Evolutionary conservation across 1,140 invertebrate genomes (phyloP).

Genomic region (Vanessa atalanta): DNA sequence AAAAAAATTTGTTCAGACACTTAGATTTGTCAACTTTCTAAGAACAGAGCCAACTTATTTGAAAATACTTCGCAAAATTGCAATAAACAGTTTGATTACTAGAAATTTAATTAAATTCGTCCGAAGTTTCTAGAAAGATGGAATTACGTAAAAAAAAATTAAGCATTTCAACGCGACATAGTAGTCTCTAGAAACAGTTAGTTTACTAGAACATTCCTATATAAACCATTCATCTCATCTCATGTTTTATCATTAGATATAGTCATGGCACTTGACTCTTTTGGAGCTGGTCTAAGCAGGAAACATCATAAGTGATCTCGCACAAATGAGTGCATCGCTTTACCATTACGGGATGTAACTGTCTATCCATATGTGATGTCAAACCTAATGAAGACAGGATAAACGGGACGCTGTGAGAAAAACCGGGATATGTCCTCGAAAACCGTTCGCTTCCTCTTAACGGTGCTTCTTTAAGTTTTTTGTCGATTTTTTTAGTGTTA

Average conservation of each 20-base stretch:
- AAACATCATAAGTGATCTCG: constrained; percentile 43
- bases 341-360: constrained; percentile 42
- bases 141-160: too few species aligned
- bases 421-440: constrained; percentile 7
- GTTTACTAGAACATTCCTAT: too few species aligned
- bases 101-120: too few species aligned
- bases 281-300: constrained; percentile 33
- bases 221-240: neutral
- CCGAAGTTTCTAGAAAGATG: too few species aligned
- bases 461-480: neutral
- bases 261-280: constrained; percentile 11
- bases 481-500: neutral
- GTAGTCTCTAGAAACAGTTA: too few species aligned
- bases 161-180: too few species aligned
- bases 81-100: too few species aligned
- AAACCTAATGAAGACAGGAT: constrained; percentile 49
- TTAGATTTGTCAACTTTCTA: too few species aligned
- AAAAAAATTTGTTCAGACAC: too few species aligned
- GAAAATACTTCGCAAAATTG: too few species aligned
- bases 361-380: constrained; percentile 36
- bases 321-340: constrained; percentile 44
- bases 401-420: constrained; percentile 44
- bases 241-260: neutral
- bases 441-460: constrained; percentile 6
- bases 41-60: too few species aligned